Percentiles rank a stretch among this genome's conserved stretches.
Conservation (phyloP, 1,140 invertebrate genomes). For the Paramacrobiotus metropolitanus region DNA sequence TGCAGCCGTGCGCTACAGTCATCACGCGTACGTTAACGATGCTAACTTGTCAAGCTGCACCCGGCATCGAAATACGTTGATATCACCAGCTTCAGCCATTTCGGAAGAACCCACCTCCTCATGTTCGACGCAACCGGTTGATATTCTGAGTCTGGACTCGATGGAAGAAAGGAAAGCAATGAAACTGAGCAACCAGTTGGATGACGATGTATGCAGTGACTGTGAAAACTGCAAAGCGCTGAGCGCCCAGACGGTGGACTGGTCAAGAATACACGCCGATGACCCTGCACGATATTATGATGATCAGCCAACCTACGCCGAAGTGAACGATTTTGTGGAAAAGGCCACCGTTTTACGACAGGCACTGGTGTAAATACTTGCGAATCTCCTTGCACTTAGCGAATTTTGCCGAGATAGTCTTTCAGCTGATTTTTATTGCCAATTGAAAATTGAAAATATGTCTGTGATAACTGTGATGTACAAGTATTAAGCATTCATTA, state of each 20-base stretch:
- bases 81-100: not conserved
- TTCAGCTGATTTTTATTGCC: not conserved
- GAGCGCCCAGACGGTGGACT: not conserved
- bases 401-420: too few relatives aligned
- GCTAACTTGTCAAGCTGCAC: not conserved
- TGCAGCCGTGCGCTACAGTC: too few relatives aligned
- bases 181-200: not conserved
- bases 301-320: not conserved
- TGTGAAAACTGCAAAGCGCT: conserved; percentile 2
- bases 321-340: not conserved
- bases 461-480: too few relatives aligned
- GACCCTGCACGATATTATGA: not conserved
- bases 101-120: not conserved
- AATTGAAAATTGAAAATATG: not conserved
- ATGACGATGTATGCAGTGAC: not conserved
- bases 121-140: not conserved
- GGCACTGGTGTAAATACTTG: not conserved
- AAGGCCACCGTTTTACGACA: not conserved
- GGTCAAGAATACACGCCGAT: too few relatives aligned
- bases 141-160: not conserved
- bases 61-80: not conserved
- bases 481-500: too few relatives aligned
- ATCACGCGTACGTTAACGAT: not conserved
- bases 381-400: not conserved
- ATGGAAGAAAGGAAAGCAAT: not conserved